Base-by-base conservation (phyloP, 64 coral and sea anemone species). In the Trachythela sp. region DNA sequence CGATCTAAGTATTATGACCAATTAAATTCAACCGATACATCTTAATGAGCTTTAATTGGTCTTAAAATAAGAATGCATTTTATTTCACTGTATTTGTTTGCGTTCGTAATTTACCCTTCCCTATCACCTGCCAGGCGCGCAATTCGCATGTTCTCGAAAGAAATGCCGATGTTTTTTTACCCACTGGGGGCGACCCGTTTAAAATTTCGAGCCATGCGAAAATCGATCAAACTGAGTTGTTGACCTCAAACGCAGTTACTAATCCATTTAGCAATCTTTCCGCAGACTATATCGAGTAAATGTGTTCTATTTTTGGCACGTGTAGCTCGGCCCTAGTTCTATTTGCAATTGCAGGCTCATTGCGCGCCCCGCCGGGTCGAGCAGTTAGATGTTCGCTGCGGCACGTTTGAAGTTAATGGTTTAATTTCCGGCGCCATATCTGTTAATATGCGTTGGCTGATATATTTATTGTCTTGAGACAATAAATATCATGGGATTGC, bases 381-480 rank as follows among this genome's bases (percentile, higher is more conserved):
- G 33, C 33, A 35, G 75, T 39, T 80, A 20, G 75, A 29, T 9
- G 75, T 14, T 80, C 30, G 33, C 30, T 29, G 75, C 75, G 75
- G 75, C 33, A 18, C 75, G 33, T 80, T 80, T 80, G 75, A 80
- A 37, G 75, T 34, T 80, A 80, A 80, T 80, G 27, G 75, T 80
- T 80, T 80, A 80, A 80, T 80, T 80, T 80, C 75, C 75, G 75
- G 75, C 9, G 75, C 20, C 37, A 80, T 80, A 29, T 2, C 27
- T 17, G 75, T 80, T 80, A 80, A 80, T 80, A 80, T 39, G 75
- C 34, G 33, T 80, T 80, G 75, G 75, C 75, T 80, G 75, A 80
- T 80, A 39, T 35, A 39, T 39, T 80, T 80, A 80, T 80, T 80
- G 75, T 80, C 34, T 15, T 14, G 30, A 35, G 75, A 80, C 75